phyloP scores from a whole-genome alignment of 1,140 invertebrate species.

The Steinernema khuongi region DNA sequence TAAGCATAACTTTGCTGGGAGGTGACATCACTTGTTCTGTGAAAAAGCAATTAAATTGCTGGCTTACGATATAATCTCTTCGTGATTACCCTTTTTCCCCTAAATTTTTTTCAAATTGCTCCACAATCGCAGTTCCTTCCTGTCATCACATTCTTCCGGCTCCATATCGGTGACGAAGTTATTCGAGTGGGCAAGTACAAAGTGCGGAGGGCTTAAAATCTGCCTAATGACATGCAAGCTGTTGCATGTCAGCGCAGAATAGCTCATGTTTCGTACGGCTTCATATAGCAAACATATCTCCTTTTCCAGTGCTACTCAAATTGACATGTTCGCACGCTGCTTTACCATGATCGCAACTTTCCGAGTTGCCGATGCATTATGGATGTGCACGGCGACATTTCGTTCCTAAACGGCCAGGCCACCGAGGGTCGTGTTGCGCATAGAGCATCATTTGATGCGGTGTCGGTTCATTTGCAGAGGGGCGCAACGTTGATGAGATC shows the following conservation, averaged over 20 bases:
- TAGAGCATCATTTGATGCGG: neutral
- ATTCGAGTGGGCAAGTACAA: no score
- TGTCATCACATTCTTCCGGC: no score
- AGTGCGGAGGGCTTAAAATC: no score
- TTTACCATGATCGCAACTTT: neutral
- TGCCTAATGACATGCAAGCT: neutral
- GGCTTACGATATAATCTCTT: neutral
- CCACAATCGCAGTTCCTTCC: no score
- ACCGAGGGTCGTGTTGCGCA: neutral
- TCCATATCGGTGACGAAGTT: no score
- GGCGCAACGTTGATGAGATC: neutral
- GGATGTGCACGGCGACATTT: neutral
- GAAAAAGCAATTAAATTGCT: neutral
- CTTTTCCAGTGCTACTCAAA: neutral
- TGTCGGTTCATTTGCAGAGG: constrained; percentile 1
- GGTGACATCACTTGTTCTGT: neutral
- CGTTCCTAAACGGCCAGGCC: no score
- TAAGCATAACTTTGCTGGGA: constrained; percentile 11
- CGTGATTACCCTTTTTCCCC: neutral
- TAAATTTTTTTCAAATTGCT: no score
- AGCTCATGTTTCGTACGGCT: neutral
- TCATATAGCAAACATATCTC: neutral
- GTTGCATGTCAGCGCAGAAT: neutral
- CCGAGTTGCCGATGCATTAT: neutral
- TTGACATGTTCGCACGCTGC: neutral